A percentile compares a stretch with the other conserved stretches of the same genome.
Conservation (phyloP, 2,113 vertebrate genomes). For the Misgurnus anguillicaudatus region DNA sequence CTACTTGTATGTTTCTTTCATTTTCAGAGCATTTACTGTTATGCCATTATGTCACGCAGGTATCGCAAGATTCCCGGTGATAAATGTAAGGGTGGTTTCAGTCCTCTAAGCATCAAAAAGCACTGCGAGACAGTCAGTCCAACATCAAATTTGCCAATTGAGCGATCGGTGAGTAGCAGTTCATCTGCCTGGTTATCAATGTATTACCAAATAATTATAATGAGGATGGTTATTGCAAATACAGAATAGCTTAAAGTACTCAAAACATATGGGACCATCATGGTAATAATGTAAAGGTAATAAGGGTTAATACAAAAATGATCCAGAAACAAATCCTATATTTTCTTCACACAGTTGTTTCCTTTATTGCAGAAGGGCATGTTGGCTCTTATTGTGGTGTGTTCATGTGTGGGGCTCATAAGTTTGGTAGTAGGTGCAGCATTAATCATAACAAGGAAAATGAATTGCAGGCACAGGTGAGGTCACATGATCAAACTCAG, state of each 20-base stretch:
- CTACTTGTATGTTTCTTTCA: not conserved
- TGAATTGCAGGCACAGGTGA: conserved; percentile 68
- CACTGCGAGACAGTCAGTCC: conserved; percentile 62
- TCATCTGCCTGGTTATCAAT: not conserved
- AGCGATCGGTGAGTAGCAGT: conserved; percentile 64
- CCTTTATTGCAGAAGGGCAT: conserved; percentile 59
- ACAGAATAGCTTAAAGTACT: too few relatives aligned
- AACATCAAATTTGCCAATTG: conserved; percentile 49
- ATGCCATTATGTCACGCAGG: conserved; percentile 55
- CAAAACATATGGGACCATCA: too few relatives aligned
- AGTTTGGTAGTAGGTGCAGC: conserved; percentile 60
- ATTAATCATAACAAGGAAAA: conserved; percentile 61
- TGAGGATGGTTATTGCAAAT: not conserved
- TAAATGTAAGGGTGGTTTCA: conserved; percentile 75
- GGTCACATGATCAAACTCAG: not conserved
- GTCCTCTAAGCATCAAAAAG: conserved; percentile 61
- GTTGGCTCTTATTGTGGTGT: conserved; percentile 70
- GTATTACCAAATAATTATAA: too few relatives aligned
- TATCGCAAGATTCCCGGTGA: conserved; percentile 78
- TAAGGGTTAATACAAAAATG: too few relatives aligned
- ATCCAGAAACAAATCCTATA: too few relatives aligned
- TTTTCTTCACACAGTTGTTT: not conserved
- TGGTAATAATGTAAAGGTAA: too few relatives aligned
- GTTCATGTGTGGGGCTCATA: conserved; percentile 58
- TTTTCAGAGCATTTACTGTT: not conserved